These are phyloP conservation scores for Steatornis caripensis DNA, from an alignment of 2,113 vertebrate species.

Conservation along the genomic window DNA sequence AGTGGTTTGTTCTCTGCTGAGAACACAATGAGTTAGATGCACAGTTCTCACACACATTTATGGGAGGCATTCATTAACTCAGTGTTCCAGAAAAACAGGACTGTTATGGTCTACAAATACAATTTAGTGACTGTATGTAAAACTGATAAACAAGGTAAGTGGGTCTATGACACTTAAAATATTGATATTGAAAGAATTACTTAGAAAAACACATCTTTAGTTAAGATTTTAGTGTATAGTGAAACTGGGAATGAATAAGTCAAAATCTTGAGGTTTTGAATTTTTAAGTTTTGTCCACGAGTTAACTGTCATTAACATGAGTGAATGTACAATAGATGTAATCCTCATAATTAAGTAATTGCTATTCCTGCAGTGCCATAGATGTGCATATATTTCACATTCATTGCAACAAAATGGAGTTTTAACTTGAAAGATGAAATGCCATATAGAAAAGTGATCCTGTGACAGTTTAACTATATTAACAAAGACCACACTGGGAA, in stretches of 20 bases:
- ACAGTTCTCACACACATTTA: background rate
- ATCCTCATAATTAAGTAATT: too few relatives aligned
- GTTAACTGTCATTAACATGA: background rate
- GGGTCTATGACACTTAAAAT: background rate
- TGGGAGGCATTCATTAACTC: background rate
- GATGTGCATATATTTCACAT: background rate
- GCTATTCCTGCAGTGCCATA: background rate
- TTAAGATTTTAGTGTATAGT: background rate
- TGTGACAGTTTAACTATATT: background rate
- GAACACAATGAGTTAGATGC: background rate
- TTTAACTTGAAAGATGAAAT: background rate
- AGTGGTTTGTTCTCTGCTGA: background rate
- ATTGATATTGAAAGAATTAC: background rate
- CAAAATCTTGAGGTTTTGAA: background rate
- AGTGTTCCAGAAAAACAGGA: background rate
- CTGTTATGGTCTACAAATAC: background rate
- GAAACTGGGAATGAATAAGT: background rate
- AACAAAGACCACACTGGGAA: background rate
- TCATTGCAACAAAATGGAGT: background rate
- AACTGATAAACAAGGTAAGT: background rate
- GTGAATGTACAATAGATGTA: background rate
- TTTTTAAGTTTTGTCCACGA: background rate
- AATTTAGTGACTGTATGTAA: background rate
- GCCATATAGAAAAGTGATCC: background rate
- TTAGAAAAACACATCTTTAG: background rate